Evolutionary conservation across 2,888 invertebrate species (phyloP).

Genomic region (Mythimna pallens): DNA sequence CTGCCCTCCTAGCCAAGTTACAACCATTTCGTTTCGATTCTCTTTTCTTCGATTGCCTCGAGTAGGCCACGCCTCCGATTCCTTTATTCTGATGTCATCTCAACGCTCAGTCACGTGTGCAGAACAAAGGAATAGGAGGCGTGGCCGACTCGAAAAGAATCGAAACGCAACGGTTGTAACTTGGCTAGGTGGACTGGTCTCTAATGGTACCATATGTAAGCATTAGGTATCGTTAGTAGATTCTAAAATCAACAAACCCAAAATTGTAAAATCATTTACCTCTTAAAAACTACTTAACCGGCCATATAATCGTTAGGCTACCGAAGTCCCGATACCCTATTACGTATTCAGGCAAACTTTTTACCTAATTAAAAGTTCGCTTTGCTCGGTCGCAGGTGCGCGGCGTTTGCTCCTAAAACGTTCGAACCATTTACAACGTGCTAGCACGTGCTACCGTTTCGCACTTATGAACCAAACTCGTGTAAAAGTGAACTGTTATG

Average conservation of each 20-base stretch:
- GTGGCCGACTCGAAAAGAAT: too few species aligned
- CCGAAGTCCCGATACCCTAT: conserved; percentile 47
- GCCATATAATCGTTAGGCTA: conserved; percentile 44
- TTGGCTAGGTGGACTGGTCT: too few species aligned
- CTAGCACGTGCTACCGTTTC: conserved; percentile 84
- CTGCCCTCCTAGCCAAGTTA: too few species aligned
- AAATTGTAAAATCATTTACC: conserved; percentile 56
- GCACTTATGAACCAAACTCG: conserved; percentile 82
- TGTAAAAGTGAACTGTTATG: conserved; percentile 83
- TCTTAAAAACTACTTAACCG: conserved; percentile 54
- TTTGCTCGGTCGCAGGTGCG: conserved; percentile 81
- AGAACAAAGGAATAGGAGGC: too few species aligned
- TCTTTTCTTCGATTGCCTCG: too few species aligned
- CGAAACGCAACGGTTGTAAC: not conserved
- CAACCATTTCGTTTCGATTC: too few species aligned
- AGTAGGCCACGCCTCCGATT: too few species aligned
- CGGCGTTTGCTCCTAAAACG: conserved; percentile 78
- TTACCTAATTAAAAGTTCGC: conserved; percentile 77
- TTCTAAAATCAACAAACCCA: not conserved
- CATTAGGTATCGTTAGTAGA: not conserved
- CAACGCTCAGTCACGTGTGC: too few species aligned
- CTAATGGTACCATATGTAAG: not conserved
- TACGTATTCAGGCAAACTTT: conserved; percentile 63
- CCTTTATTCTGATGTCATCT: too few species aligned
- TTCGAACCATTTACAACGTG: conserved; percentile 78